Base-by-base conservation (phyloP, 2,113 vertebrate species). In the Zosterops borbonicus region DNA sequence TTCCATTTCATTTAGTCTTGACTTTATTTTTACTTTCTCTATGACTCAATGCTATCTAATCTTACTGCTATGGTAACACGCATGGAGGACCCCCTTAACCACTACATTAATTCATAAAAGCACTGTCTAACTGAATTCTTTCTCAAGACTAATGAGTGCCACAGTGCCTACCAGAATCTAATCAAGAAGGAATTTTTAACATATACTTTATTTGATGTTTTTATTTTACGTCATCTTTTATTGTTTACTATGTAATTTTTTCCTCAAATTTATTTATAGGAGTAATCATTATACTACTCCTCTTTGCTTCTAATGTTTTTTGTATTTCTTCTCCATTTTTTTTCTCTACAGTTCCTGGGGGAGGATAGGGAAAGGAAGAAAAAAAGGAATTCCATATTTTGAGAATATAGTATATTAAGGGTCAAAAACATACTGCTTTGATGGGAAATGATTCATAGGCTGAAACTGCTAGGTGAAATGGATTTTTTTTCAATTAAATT, bases 331-430 rank as follows among this genome's bases (percentile, higher is more conserved):
- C 13, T 42, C 9, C 1, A 14, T 39, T 53, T 78, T 76, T 85
- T 28, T 27, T 24, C 20, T 41, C 20, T 42, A 25, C 13, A 63
- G 8, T 23, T 42, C 8, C 6, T 41, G 20, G 6, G 22, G 1
- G 9, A 15, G 3, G 6, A 12, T 22, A 2, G 6, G 15, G 11
- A 33, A 35, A 18, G 2, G 16, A 9, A 27, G 3, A n/a, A 39
- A 52, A 46, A 31, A 16, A 35, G 2, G 2, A 69, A 65, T 58
- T n/a, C 2, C 18, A 0, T 71, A 14, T 71, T 33, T 47, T 6
- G 44, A 82, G 73, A 46, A n/a, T 52, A 25, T 18, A n/a, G 2
- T 41, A 23, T 59, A 42, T 42, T 46, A 77, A 64, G 29, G 65
- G 5, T 53, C 52, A 50, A 59, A 85, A 71, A 2, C 4, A 19